Evolutionary conservation across 2,113 vertebrate species (phyloP).

Genomic region (Philantomba maxwellii): DNA sequence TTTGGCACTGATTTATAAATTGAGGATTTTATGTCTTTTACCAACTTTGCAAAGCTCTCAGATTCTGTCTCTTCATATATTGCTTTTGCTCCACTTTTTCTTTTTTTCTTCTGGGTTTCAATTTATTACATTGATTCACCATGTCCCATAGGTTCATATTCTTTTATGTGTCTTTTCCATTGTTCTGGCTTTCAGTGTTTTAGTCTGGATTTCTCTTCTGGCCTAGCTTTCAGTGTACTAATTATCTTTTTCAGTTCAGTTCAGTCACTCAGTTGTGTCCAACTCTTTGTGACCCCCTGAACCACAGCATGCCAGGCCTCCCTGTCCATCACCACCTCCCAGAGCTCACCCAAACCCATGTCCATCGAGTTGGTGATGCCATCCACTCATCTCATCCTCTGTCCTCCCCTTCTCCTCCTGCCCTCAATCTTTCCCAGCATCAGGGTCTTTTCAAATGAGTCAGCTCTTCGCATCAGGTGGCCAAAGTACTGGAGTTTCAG

Average conservation of each 20-base stretch:
- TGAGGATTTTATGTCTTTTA: background rate
- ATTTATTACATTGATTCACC: background rate
- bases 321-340: too few relatives aligned
- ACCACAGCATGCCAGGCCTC: too few relatives aligned
- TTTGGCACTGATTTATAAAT: background rate
- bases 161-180: background rate
- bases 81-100: background rate
- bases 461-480: too few relatives aligned
- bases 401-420: too few relatives aligned
- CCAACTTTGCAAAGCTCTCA: background rate
- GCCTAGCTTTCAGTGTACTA: background rate
- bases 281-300: too few relatives aligned
- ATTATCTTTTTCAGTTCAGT: background rate
- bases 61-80: background rate
- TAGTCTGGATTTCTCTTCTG: background rate
- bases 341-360: too few relatives aligned
- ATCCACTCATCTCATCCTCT: too few relatives aligned
- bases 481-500: too few relatives aligned
- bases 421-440: too few relatives aligned
- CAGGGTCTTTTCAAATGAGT: too few relatives aligned
- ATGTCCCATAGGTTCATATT: background rate
- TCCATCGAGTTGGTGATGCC: too few relatives aligned
- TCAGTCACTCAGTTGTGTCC: accelerated
- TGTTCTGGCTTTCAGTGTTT: background rate
- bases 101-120: background rate